phyloP scores from a whole-genome alignment of 2,888 invertebrate genomes.

The Imbricaverruca yamaguchii region DNA sequence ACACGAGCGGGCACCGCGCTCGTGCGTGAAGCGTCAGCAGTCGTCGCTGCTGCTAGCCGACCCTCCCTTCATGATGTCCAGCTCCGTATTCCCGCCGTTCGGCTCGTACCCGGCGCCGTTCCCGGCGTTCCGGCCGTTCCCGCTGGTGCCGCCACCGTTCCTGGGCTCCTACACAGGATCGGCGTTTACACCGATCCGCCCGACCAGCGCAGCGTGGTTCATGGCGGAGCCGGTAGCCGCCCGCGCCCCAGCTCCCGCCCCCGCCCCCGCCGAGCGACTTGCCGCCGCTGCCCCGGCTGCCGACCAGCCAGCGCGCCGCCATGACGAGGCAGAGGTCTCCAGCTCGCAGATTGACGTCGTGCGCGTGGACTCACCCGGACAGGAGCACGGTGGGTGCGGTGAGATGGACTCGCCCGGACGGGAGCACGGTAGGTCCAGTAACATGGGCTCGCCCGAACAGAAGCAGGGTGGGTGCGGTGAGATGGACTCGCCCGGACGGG shows the following conservation, averaged over 20 bases:
- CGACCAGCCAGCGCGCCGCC: conserved; percentile 6
- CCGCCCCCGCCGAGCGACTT: background rate
- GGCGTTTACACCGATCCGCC: conserved; percentile 30
- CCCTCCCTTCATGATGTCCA: conserved; percentile 26
- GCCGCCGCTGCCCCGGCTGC: background rate
- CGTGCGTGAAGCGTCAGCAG: conserved; percentile 30
- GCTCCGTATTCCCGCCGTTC: conserved; percentile 30
- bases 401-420: no score
- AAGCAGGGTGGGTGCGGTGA: no score
- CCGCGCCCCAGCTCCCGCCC: conserved; percentile 16
- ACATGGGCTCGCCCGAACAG: no score
- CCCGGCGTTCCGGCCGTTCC: conserved; percentile 30
- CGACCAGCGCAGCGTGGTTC: background rate
- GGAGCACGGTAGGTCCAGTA: no score
- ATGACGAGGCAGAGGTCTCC: conserved; percentile 24
- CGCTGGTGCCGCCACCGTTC: conserved; percentile 30
- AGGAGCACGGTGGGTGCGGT: background rate
- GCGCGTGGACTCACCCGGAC: background rate
- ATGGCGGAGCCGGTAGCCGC: background rate
- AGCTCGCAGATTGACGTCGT: conserved; percentile 25
- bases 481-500: no score
- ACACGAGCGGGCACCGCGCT: conserved; percentile 76
- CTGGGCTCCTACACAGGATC: conserved; percentile 32
- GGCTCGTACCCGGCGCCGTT: conserved; percentile 28
- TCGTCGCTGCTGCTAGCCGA: conserved; percentile 23